Evolutionary conservation across 2,888 invertebrate species (phyloP), one percentile per base, ranked within the genome.

Genomic region (Ormyrus rosae): DNA sequence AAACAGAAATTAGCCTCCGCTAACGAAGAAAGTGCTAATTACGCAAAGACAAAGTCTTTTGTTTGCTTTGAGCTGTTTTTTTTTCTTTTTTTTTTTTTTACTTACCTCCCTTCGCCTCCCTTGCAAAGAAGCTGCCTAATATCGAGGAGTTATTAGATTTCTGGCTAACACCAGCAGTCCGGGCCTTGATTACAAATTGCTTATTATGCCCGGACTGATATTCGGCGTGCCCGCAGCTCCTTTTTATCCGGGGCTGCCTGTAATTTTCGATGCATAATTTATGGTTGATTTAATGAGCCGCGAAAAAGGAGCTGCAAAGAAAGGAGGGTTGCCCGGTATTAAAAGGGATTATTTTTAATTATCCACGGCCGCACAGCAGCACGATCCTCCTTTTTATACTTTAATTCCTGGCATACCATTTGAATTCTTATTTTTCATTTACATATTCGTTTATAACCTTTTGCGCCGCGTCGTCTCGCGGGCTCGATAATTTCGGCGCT

Each of bases 201-300:
- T 89, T 89, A 90, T 90, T 89, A 89, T 89, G 86, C 87, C 83
- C 83, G 81, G 83, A 80, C 81, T 79, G 83, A 84, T 85, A 84
- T 84, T 84, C 84, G 84, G 83, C 80, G 81, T 81, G 73, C 75
- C 78, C 82, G 77, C 55, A n/a, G 65, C 68, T 76, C 61, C 58
- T 74, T 53, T 64, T 65, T 71, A 55, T 78, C 78, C 76, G 68
- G 81, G 80, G 82, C 78, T 84, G 83, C 84, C 87, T 86, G 88
- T 90, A 90, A 90, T 90, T 90, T 90, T 90, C 90, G 89, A 90
- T 90, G 90, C 89, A 90, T 90, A 90, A 90, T 90, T 90, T 90
- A 90, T 90, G 88, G 89, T 87, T 88, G 87, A 89, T 90, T 90
- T 90, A 90, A 90, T 90, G 89, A 90, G 90, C 89, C 89, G 89